These are phyloP conservation scores for Pyrgus malvae DNA, from an alignment of 2,888 invertebrate species.

Conservation along the genomic window DNA sequence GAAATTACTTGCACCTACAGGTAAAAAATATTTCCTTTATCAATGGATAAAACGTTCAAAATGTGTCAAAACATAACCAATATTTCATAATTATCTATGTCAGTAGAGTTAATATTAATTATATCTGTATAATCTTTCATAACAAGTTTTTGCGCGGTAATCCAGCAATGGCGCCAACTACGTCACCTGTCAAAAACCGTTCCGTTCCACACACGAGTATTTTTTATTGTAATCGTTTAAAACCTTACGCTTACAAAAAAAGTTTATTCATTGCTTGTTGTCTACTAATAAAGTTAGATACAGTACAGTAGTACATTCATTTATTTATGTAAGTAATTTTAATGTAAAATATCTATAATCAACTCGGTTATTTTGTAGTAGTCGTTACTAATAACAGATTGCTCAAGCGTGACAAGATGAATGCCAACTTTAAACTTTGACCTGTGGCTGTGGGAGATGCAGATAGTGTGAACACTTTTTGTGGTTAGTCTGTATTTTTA, in stretches of 20 bases:
- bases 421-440: slow-evolving; percentile 26
- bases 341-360: no score
- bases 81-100: not conserved
- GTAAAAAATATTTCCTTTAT: not conserved
- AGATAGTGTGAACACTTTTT: slow-evolving; percentile 19
- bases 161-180: slow-evolving; percentile 7
- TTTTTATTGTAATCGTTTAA: not conserved
- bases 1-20: no score
- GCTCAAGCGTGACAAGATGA: not conserved
- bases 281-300: no score
- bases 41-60: no score
- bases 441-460: slow-evolving; percentile 2
- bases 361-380: no score
- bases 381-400: no score
- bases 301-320: no score
- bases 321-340: no score
- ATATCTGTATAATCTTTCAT: slow-evolving; percentile 5
- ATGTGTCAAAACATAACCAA: no score
- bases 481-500: slow-evolving; percentile 6
- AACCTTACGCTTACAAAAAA: slow-evolving; percentile 11
- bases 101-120: slow-evolving; percentile 6
- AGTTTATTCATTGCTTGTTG: not conserved
- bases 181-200: slow-evolving; percentile 8
- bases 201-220: slow-evolving; percentile 5
- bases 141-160: slow-evolving; percentile 19